Percentiles rank a stretch among this genome's conserved stretches.
These are phyloP conservation scores for Amblyornis subalaris DNA, from an alignment of 2,113 vertebrate genomes.

Conservation along the genomic window DNA sequence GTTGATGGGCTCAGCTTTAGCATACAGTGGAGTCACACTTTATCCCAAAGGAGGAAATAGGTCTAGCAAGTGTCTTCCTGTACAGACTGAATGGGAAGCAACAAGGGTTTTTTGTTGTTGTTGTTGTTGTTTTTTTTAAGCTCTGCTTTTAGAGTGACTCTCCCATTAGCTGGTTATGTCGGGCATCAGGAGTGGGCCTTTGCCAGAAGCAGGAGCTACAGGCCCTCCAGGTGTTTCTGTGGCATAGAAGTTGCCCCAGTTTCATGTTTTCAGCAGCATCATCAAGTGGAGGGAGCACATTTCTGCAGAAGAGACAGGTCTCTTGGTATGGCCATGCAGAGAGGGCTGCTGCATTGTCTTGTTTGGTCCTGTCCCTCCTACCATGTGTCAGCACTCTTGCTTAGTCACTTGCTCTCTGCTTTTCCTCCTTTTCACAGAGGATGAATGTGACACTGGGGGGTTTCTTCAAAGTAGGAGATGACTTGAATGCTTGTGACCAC, in stretches of 20 bases:
- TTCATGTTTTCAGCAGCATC: background rate
- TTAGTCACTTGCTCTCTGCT: background rate
- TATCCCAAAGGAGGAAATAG: constrained; percentile 71
- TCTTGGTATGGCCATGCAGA: background rate
- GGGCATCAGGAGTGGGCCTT: background rate
- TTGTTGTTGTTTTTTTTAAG: background rate
- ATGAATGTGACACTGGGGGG: background rate
- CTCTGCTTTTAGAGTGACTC: background rate
- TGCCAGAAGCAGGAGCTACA: background rate
- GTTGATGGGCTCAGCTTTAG: background rate
- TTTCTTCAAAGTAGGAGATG: constrained; percentile 17
- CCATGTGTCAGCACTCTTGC: background rate
- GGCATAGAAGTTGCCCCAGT: background rate
- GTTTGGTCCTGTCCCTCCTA: background rate
- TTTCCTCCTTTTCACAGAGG: background rate
- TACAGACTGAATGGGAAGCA: constrained; percentile 73
- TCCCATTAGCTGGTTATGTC: background rate
- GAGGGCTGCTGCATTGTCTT: background rate
- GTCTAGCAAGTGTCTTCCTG: constrained; percentile 77
- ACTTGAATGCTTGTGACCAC: constrained; percentile 8
- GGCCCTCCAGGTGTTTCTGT: background rate
- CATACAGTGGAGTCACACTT: background rate
- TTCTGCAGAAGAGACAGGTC: background rate
- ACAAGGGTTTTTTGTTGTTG: background rate
- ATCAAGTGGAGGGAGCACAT: background rate